Evolutionary conservation across 1,140 invertebrate species (phyloP), one percentile per base, ranked within the genome.

Genomic region (Pseudomyrmex pallidus): DNA sequence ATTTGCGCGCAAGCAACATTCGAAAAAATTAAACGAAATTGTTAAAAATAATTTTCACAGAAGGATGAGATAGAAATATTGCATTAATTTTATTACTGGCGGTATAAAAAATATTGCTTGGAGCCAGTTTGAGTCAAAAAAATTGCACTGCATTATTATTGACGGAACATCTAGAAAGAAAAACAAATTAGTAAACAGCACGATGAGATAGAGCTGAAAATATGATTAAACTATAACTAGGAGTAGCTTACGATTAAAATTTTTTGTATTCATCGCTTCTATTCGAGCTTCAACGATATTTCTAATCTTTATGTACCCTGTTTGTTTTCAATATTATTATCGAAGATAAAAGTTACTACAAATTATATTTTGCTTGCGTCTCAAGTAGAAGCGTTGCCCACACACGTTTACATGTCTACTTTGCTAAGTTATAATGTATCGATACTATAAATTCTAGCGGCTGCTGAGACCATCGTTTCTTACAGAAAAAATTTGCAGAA

Each of bases 361-460:
- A 80, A 80, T 57, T 68, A 17, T 50, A 44, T 61, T 25, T 72
- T 48, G 50, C 20, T 72, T 66, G 20, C 48, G 54, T 70, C 54
- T 80, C 76, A 80, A 80, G 22, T 80, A 80, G 66, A 80, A 80
- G 76, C 76, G 76, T 44, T 80, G 76, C n/a, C 35, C 35, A 35
- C 15, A 35, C 15, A 68, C 48, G n/a, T 12, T 35, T 68, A 68
- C 17, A 46, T 13, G 46, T 68, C 63, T 78, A 80, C n/a, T 20
- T 9, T n/a, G 2, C 48, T 72, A 80, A 35, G 13, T n/a, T 22
- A 12, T 68, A 68, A 2, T 57, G 25, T 78, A 25, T 25, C 25
- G 25, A 25, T 25, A 25, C 25, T 25, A 25, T 25, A 25, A 25
- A 25, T 3, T 25, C 25, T 25, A 78, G 44, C 66, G 76, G 66